These are phyloP conservation scores for Hestina assimilis DNA, from an alignment of 1,140 invertebrate species.

Conservation along the genomic window DNA sequence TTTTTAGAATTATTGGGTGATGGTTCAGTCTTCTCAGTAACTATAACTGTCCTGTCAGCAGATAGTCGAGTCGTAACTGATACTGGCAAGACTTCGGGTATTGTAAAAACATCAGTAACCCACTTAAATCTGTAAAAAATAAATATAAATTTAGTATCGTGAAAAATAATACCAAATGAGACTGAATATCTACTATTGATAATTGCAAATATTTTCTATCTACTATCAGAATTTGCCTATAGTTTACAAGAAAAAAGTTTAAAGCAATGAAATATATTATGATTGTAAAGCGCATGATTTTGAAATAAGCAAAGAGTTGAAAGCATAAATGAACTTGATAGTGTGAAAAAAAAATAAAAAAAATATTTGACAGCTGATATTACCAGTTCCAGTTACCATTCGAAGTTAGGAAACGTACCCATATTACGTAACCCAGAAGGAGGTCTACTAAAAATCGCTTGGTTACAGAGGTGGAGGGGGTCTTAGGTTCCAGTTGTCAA, in stretches of 20 bases:
- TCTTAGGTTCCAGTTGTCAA: too few species aligned
- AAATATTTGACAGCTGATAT: too few species aligned
- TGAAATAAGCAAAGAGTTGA: neutral
- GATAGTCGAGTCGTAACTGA: constrained; percentile 23
- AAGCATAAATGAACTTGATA: neutral
- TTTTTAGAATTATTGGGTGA: constrained; percentile 24
- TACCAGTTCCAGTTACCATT: too few species aligned
- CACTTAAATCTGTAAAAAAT: constrained; percentile 62
- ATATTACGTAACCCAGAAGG: too few species aligned
- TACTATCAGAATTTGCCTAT: too few species aligned
- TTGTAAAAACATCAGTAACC: constrained; percentile 54
- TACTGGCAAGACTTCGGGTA: constrained; percentile 35
- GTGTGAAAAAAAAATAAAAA: neutral
- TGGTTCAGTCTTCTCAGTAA: constrained; percentile 34
- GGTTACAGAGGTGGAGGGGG: too few species aligned
- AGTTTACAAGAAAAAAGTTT: neutral
- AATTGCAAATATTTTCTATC: neutral
- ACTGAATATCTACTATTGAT: constrained; percentile 35
- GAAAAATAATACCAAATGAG: constrained; percentile 36
- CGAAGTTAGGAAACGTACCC: too few species aligned
- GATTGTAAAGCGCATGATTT: neutral
- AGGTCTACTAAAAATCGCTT: too few species aligned
- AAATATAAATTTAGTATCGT: constrained; percentile 10
- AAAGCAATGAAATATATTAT: neutral
- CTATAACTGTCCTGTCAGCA: constrained; percentile 36